A percentile compares a stretch with the other conserved stretches of the same genome.
Evolutionary conservation across 1,140 invertebrate species (phyloP).

Genomic region (Piezodorus guildinii): DNA sequence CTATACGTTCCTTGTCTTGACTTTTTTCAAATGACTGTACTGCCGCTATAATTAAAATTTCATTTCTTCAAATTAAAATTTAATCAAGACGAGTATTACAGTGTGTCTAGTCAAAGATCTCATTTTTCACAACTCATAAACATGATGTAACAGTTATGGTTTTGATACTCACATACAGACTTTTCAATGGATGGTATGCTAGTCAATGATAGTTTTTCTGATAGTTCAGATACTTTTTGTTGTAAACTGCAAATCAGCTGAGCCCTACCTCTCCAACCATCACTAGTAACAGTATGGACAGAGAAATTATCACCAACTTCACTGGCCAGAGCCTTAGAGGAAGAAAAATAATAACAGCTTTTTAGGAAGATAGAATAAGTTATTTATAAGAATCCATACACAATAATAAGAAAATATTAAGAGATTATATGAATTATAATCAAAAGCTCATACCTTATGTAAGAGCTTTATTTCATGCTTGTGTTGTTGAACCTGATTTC

Average conservation of each 20-base stretch:
- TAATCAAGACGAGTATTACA: too few relatives aligned
- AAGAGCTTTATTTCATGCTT: constrained; percentile 50
- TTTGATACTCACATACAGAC: constrained; percentile 17
- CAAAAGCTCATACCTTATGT: constrained; percentile 24
- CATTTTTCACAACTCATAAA: too few relatives aligned
- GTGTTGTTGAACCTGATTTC: constrained; percentile 49
- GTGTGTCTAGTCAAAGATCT: too few relatives aligned
- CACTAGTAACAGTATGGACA: constrained; percentile 28
- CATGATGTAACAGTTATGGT: too few relatives aligned
- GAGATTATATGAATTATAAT: constrained; percentile 6
- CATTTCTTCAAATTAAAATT: neutral
- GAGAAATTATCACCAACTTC: constrained; percentile 46
- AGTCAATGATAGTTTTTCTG: constrained; percentile 39
- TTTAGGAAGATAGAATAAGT: too few relatives aligned
- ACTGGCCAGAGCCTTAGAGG: constrained; percentile 32
- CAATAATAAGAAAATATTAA: neutral
- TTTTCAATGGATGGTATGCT: constrained; percentile 17
- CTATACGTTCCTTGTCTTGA: constrained; percentile 36
- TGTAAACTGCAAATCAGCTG: constrained; percentile 54
- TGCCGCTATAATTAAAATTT: constrained; percentile 29
- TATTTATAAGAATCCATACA: too few relatives aligned
- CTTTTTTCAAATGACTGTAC: constrained; percentile 14
- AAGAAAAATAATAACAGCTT: too few relatives aligned
- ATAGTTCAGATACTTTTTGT: constrained; percentile 48
- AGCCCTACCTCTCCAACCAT: constrained; percentile 53